Conservation (phyloP, 2,888 invertebrate species). For the Gryllus longicercus region DNA sequence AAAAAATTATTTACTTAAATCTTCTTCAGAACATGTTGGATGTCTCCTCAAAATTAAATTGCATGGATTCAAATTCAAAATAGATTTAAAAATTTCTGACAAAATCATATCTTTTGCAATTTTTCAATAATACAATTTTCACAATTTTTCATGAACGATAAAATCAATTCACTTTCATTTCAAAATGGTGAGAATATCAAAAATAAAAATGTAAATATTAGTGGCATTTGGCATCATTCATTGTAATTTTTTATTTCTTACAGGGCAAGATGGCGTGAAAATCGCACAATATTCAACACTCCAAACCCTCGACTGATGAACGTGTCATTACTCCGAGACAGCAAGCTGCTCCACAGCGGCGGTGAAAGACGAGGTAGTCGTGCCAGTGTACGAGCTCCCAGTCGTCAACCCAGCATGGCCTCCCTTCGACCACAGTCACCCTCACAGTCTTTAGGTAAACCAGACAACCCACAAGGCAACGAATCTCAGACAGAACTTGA, state of each 20-base stretch:
- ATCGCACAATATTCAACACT: conserved; percentile 89
- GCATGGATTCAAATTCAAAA: too few species aligned
- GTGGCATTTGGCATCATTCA: background rate
- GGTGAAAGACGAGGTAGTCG: conserved; percentile 75
- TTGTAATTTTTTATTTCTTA: conserved; percentile 24
- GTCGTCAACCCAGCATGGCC: conserved; percentile 80
- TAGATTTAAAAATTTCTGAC: too few species aligned
- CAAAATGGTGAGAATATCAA: background rate
- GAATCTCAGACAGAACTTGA: conserved; percentile 5
- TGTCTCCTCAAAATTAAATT: too few species aligned
- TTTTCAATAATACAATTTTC: too few species aligned
- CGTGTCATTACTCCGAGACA: conserved; percentile 77
- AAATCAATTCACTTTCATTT: conserved; percentile 12
- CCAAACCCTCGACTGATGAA: conserved; percentile 93
- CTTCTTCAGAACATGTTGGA: too few species aligned
- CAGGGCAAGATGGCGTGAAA: conserved; percentile 89
- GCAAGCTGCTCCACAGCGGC: conserved; percentile 70
- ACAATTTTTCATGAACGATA: too few species aligned
- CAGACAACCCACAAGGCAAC: background rate
- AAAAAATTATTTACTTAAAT: too few species aligned
- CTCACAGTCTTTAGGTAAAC: conserved; percentile 59
- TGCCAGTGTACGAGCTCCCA: conserved; percentile 74
- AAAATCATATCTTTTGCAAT: too few species aligned
- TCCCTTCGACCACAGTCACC: conserved; percentile 79
- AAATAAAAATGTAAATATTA: background rate